A percentile compares a stretch with the other conserved stretches of the same genome.
These are phyloP conservation scores for Ochotona curzoniae DNA, from an alignment of 2,113 vertebrate genomes.

Conservation along the genomic window DNA sequence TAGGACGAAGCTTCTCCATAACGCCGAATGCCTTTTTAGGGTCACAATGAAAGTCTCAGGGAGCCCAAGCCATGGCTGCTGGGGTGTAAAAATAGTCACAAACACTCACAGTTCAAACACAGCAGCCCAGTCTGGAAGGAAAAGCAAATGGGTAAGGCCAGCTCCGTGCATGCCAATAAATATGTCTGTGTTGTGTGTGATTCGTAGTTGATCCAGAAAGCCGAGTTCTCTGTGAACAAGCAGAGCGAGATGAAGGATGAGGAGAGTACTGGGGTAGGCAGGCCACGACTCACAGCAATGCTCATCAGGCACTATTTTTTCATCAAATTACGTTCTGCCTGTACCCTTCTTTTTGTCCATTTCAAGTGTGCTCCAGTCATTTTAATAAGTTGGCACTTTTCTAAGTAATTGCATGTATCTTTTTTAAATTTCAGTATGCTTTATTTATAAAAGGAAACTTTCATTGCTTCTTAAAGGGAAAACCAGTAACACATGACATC, in stretches of 20 bases:
- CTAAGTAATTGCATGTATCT: not conserved
- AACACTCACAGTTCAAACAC: conserved; percentile 96
- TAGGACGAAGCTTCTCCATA: not conserved
- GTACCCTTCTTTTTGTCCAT: not conserved
- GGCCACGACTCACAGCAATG: not conserved
- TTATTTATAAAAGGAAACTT: not conserved
- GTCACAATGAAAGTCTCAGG: not conserved
- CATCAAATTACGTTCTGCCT: not conserved
- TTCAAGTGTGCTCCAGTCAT: not conserved
- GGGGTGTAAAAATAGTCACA: not conserved
- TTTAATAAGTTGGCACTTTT: not conserved
- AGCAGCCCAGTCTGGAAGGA: conserved; percentile 98
- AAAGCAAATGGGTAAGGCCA: conserved; percentile 97
- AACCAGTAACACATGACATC: not conserved
- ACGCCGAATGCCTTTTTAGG: not conserved
- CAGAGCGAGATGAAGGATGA: not conserved
- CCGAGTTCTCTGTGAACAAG: conserved; percentile 89
- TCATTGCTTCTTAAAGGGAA: not conserved
- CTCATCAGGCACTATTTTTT: not conserved
- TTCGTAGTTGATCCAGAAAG: conserved; percentile 94
- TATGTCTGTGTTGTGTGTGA: conserved; percentile 97
- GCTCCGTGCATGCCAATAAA: conserved; percentile 99
- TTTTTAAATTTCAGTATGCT: not conserved
- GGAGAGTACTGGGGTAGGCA: not conserved
- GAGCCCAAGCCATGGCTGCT: not conserved